Evolutionary conservation across 1,140 invertebrate species (phyloP).

Genomic region (Caenorhabditis latens): DNA sequence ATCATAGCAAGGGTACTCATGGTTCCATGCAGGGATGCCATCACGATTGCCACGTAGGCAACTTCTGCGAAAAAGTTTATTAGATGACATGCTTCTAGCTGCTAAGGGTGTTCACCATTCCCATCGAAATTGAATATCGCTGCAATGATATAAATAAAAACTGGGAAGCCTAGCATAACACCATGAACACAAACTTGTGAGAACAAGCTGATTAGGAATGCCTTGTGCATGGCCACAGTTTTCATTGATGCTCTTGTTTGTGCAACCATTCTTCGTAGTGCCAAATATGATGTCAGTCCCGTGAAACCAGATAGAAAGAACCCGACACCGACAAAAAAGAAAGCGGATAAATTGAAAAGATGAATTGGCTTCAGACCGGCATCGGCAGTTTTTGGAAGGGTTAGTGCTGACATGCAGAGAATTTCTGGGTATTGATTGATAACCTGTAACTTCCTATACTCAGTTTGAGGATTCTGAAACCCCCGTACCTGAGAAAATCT

Average conservation of each 20-base stretch:
- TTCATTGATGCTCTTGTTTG: neutral
- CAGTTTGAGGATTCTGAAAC: too few relatives aligned
- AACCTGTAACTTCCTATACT: neutral
- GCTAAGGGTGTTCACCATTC: neutral
- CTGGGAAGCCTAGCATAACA: neutral
- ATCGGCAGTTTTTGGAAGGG: neutral
- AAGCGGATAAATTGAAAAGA: neutral
- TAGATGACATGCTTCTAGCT: neutral
- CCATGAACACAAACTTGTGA: constrained; percentile 14
- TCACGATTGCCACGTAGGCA: neutral
- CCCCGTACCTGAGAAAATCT: neutral
- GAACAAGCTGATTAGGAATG: constrained; percentile 1
- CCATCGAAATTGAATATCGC: neutral
- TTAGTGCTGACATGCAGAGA: constrained; percentile 6
- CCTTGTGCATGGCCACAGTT: neutral
- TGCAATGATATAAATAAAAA: neutral
- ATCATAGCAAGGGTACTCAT: constrained; percentile 21
- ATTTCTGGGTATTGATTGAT: neutral
- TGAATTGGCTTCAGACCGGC: neutral
- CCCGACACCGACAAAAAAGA: neutral
- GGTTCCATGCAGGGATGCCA: neutral
- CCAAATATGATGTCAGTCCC: neutral
- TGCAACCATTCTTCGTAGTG: neutral
- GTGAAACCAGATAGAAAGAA: neutral
- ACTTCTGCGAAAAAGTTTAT: neutral